Conservation (phyloP, 2,797 vertebrate species). For the Urosaurus nigricauda region DNA sequence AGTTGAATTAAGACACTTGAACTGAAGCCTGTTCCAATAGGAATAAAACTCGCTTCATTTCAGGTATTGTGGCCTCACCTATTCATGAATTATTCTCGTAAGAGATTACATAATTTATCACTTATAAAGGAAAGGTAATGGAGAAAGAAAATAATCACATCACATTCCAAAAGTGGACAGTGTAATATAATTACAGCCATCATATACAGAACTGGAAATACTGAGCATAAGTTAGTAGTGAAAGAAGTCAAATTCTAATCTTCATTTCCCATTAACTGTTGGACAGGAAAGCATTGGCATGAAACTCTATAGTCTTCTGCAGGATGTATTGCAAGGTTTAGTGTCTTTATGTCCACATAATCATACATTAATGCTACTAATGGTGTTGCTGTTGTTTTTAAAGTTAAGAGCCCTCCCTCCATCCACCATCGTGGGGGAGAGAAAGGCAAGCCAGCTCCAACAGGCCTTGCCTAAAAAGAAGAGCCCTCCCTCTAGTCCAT, state of each 20-base stretch:
- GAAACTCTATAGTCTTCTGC: neutral
- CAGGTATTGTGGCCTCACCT: neutral
- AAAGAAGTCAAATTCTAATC: neutral
- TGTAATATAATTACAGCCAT: conserved; percentile 20
- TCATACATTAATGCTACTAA: neutral
- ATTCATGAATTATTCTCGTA: conserved; percentile 1
- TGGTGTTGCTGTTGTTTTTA: too few species aligned
- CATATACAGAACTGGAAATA: conserved; percentile 20
- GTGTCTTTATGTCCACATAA: neutral
- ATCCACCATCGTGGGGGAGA: too few species aligned
- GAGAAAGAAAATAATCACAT: neutral
- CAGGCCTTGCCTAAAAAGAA: too few species aligned
- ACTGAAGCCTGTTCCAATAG: neutral
- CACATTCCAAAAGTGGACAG: neutral
- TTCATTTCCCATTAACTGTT: neutral
- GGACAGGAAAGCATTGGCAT: neutral
- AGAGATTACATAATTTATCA: neutral
- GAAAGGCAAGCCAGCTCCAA: too few species aligned
- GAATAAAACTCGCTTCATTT: neutral
- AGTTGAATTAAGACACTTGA: conserved; percentile 15
- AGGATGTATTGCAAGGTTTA: neutral
- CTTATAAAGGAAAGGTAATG: conserved; percentile 18
- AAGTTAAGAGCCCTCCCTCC: too few species aligned
- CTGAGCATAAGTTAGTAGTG: rapidly evolving
- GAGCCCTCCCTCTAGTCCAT: too few species aligned